These are phyloP conservation scores for Poeciliopsis presidionis DNA, from an alignment of 2,797 vertebrate genomes.

Conservation along the genomic window DNA sequence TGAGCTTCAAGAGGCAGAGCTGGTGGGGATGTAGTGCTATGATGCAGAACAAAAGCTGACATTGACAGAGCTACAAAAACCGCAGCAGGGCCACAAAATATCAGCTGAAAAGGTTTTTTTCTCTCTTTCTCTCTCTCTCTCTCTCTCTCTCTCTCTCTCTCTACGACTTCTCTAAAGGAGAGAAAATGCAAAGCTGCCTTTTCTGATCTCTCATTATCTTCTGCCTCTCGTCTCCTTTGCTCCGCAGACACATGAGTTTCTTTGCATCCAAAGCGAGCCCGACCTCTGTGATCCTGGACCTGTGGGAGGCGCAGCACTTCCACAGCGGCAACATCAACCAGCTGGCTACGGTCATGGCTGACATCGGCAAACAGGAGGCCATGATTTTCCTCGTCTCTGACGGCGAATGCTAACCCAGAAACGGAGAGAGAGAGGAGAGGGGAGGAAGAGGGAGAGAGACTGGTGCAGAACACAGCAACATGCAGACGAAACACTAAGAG, in stretches of 20 bases:
- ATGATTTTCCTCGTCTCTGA: conserved; percentile 97
- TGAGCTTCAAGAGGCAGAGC: conserved; percentile 35
- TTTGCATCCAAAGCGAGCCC: conserved; percentile 96
- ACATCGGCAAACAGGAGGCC: conserved; percentile 96
- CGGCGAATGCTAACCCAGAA: conserved; percentile 91
- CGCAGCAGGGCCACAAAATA: conserved; percentile 50
- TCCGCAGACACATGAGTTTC: conserved; percentile 94
- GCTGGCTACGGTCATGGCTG: conserved; percentile 94
- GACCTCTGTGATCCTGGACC: conserved; percentile 96
- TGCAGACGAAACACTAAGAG: conserved; percentile 29
- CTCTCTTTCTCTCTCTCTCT: background rate
- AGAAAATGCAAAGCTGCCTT: conserved; percentile 32
- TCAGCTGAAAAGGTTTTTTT: conserved; percentile 42
- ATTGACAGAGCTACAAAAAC: conserved; percentile 60
- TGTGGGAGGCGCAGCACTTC: conserved; percentile 98
- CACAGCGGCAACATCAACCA: conserved; percentile 97
- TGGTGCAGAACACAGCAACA: conserved; percentile 39
- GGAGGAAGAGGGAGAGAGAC: conserved; percentile 49
- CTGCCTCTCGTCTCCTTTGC: conserved; percentile 11
- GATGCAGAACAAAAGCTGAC: conserved; percentile 56
- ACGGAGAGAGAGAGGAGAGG: conserved; percentile 18
- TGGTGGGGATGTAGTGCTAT: conserved; percentile 45
- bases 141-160: background rate
- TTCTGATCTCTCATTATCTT: conserved; percentile 36
- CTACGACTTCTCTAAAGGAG: conserved; percentile 19